phyloP scores from a whole-genome alignment of 2,113 vertebrate genomes.

The Cyanistes caeruleus region DNA sequence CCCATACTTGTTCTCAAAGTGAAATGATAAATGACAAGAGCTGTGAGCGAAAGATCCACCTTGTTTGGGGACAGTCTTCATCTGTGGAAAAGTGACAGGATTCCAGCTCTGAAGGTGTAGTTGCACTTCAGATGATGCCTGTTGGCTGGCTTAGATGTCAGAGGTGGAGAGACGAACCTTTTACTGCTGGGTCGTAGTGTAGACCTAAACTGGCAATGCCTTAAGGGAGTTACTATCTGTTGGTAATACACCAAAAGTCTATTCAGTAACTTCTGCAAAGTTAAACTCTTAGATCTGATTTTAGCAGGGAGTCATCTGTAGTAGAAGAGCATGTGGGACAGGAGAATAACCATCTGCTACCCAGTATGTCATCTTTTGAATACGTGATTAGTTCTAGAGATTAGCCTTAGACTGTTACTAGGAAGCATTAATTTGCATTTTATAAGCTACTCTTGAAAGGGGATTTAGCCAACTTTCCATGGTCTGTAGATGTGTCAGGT shows the following conservation, averaged over 20 bases:
- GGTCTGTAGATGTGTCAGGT: background rate
- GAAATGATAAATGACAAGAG: background rate
- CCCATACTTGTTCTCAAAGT: background rate
- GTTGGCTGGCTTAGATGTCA: background rate
- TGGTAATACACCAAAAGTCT: background rate
- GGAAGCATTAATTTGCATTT: background rate
- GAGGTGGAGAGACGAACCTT: background rate
- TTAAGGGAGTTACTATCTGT: background rate
- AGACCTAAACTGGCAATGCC: background rate
- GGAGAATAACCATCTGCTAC: background rate
- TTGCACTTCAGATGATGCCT: background rate
- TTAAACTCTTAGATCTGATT: background rate
- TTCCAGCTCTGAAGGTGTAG: background rate
- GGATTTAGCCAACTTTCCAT: background rate
- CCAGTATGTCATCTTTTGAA: background rate
- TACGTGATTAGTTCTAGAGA: background rate
- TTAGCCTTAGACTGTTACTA: background rate
- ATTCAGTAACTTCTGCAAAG: background rate
- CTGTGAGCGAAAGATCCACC: background rate
- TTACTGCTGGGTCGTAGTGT: background rate
- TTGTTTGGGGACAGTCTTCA: background rate
- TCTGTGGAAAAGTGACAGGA: background rate
- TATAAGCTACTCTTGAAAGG: background rate
- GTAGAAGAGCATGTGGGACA: background rate
- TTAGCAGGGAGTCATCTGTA: background rate